phyloP scores from a whole-genome alignment of 2,888 invertebrate species.

The Agrotis exclamationis region DNA sequence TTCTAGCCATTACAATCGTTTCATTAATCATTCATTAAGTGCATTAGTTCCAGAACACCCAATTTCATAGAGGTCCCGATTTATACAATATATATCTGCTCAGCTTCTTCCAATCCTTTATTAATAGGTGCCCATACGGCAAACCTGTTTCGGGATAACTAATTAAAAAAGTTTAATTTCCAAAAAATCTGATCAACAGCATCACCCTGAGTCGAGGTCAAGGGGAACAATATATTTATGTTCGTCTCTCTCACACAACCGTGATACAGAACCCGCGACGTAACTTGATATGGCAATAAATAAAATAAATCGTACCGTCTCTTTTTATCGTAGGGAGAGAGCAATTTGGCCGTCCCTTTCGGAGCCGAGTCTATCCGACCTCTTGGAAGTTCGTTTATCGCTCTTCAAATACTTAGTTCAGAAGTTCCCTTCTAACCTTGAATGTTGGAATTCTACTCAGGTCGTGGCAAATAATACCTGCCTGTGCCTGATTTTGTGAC shows the following conservation, averaged over 20 bases:
- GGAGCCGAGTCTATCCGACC: slow-evolving; percentile 73
- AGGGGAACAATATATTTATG: slow-evolving; percentile 73
- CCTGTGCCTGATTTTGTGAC: slow-evolving; percentile 46
- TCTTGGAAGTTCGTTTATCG: slow-evolving; percentile 83
- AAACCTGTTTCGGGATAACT: slow-evolving; percentile 66
- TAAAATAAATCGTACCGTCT: slow-evolving; percentile 80
- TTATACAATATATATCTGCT: slow-evolving; percentile 23
- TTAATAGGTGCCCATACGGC: slow-evolving; percentile 51
- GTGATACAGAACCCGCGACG: slow-evolving; percentile 75
- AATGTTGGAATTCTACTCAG: slow-evolving; percentile 81
- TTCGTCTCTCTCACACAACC: slow-evolving; percentile 78
- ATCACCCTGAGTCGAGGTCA: slow-evolving; percentile 73
- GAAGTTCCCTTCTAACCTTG: slow-evolving; percentile 88
- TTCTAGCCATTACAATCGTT: no score
- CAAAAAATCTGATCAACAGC: slow-evolving; percentile 73
- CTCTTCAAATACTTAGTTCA: slow-evolving; percentile 86
- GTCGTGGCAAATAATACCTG: slow-evolving; percentile 64
- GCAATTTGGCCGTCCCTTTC: slow-evolving; percentile 72
- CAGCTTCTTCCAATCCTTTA: slow-evolving; percentile 32
- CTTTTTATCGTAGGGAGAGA: slow-evolving; percentile 60
- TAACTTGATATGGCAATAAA: slow-evolving; percentile 89
- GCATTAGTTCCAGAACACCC: neutral
- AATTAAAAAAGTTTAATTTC: slow-evolving; percentile 73
- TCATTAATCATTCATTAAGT: neutral
- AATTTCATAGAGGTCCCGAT: slow-evolving; percentile 21